A percentile compares a stretch with the other conserved stretches of the same genome.
Conservation (phyloP, 2,888 invertebrate species). For the Sinohyriopsis cumingii region DNA sequence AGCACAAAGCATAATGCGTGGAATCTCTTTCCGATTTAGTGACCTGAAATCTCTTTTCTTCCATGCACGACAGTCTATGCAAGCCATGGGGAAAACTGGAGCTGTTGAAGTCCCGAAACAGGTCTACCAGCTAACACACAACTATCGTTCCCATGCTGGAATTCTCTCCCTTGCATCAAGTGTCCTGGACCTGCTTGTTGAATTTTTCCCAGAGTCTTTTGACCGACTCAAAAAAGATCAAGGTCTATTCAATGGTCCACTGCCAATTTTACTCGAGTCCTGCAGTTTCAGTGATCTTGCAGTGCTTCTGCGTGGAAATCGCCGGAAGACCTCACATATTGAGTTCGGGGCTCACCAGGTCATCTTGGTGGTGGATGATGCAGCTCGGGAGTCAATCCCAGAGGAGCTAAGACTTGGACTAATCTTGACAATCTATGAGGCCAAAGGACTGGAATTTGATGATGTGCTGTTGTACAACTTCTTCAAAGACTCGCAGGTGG, state of each 20-base stretch:
- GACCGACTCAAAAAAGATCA: slow-evolving; percentile 62
- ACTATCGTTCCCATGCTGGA: slow-evolving; percentile 65
- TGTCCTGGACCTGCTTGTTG: slow-evolving; percentile 60
- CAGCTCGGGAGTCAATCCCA: slow-evolving; percentile 55
- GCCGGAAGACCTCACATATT: slow-evolving; percentile 61
- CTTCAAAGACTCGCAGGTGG: slow-evolving; percentile 65
- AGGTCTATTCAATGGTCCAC: slow-evolving; percentile 62
- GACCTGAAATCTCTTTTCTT: slow-evolving; percentile 61
- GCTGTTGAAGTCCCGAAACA: slow-evolving; percentile 47
- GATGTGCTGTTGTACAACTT: slow-evolving; percentile 67
- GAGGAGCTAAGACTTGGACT: slow-evolving; percentile 59
- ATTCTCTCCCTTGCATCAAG: slow-evolving; percentile 61
- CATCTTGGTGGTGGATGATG: slow-evolving; percentile 64
- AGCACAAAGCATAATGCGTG: slow-evolving; percentile 68
- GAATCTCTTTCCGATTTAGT: slow-evolving; percentile 63
- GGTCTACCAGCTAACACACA: slow-evolving; percentile 61
- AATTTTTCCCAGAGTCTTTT: slow-evolving; percentile 65
- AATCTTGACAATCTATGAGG: slow-evolving; percentile 65
- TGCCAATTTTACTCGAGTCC: slow-evolving; percentile 61
- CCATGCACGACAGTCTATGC: slow-evolving; percentile 52
- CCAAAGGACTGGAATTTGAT: slow-evolving; percentile 68
- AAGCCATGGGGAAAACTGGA: slow-evolving; percentile 38
- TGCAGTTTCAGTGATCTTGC: slow-evolving; percentile 58
- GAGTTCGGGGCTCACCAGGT: slow-evolving; percentile 69
- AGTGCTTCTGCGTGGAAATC: slow-evolving; percentile 53